phyloP scores from a whole-genome alignment of 2,113 vertebrate genomes.

The Thalassoma bifasciatum region DNA sequence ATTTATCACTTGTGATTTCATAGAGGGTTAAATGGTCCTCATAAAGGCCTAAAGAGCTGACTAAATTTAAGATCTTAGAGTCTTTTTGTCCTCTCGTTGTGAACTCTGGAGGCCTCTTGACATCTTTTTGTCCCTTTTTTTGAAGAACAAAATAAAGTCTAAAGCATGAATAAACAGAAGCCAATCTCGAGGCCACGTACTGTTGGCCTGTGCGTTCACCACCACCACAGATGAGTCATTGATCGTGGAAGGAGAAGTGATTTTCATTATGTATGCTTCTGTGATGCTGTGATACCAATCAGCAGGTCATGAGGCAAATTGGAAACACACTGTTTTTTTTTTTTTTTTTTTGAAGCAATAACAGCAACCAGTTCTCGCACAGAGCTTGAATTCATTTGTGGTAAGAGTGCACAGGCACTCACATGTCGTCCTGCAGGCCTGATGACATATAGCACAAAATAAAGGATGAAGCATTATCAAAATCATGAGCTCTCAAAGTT shows the following conservation, averaged over 20 bases:
- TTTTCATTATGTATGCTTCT: conserved; percentile 40
- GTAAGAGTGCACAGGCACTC: conserved; percentile 17
- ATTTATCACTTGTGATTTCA: no score
- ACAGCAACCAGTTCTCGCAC: background rate
- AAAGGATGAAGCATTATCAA: conserved; percentile 34
- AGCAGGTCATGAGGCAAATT: conserved; percentile 60
- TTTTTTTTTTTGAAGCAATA: conserved; percentile 21
- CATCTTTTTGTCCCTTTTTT: background rate
- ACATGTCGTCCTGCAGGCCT: conserved; percentile 16
- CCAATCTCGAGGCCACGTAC: conserved; percentile 49
- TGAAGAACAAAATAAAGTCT: background rate
- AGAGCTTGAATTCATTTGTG: conserved; percentile 24
- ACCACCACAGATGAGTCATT: conserved; percentile 44
- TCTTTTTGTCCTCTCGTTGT: background rate
- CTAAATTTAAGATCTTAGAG: background rate
- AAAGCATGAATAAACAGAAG: conserved; percentile 38
- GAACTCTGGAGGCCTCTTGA: background rate
- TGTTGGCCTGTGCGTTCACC: conserved; percentile 14
- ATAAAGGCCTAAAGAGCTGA: background rate
- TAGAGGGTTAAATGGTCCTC: no score
- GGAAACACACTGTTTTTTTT: conserved; percentile 44
- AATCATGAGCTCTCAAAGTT: conserved; percentile 41
- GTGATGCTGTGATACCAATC: conserved; percentile 56
- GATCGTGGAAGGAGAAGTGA: conserved; percentile 41
- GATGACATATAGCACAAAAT: conserved; percentile 25